These are phyloP conservation scores for Littorina saxatilis DNA, from an alignment of 1,140 invertebrate species.

Conservation along the genomic window DNA sequence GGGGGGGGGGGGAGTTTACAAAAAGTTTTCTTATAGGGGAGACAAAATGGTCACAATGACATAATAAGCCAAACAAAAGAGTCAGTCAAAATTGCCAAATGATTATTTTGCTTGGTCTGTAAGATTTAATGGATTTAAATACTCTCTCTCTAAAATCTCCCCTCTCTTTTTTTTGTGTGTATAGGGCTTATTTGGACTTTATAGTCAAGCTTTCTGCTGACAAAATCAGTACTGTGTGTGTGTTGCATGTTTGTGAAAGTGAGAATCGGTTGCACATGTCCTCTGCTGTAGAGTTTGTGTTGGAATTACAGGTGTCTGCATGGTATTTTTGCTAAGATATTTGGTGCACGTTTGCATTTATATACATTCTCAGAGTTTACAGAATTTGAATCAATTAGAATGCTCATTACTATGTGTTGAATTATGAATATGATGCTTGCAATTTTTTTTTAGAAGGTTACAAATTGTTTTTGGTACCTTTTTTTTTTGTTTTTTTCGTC, in stretches of 20 bases:
- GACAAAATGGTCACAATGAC: too few relatives aligned
- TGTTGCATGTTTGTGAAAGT: slow-evolving; percentile 7
- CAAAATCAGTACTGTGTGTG: background rate
- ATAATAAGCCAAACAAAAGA: too few relatives aligned
- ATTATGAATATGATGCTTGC: slow-evolving; percentile 28
- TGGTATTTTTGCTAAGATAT: slow-evolving; percentile 27
- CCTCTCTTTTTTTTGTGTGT: too few relatives aligned
- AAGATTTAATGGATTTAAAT: too few relatives aligned
- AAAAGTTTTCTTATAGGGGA: too few relatives aligned
- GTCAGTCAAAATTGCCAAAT: too few relatives aligned
- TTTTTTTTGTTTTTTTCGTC: slow-evolving; percentile 26
- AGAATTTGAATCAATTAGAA: slow-evolving; percentile 34
- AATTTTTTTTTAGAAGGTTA: slow-evolving; percentile 12
- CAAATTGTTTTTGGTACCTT: slow-evolving; percentile 13
- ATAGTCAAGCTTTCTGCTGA: too few relatives aligned
- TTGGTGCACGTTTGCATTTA: slow-evolving; percentile 37
- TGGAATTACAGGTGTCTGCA: slow-evolving; percentile 16
- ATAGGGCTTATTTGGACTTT: too few relatives aligned
- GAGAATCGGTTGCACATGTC: background rate
- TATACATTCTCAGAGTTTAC: slow-evolving; percentile 33
- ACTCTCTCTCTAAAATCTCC: too few relatives aligned
- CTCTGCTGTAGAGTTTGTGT: background rate
- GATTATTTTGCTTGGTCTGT: too few relatives aligned
- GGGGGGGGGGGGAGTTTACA: background rate
- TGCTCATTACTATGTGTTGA: slow-evolving; percentile 33